Evolutionary conservation across 1,140 invertebrate genomes (phyloP).

Genomic region (Proctacanthus coquilletti): DNA sequence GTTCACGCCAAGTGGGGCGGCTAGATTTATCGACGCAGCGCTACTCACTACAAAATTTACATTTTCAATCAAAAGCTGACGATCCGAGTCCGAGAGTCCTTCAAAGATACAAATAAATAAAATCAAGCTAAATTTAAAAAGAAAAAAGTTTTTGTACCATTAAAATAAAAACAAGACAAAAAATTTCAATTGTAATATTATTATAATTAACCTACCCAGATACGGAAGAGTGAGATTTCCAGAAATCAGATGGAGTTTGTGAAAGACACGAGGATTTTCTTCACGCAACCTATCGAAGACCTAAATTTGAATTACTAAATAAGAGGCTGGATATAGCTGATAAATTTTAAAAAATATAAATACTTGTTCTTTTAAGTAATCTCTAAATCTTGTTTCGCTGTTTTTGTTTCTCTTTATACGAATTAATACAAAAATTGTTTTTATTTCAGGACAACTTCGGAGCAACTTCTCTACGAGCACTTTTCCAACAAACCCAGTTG

Average conservation of each 20-base stretch:
- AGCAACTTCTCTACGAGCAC: conserved; percentile 60
- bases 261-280: conserved; percentile 12
- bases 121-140: too few relatives aligned
- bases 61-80: conserved; percentile 34
- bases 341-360: too few relatives aligned
- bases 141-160: too few relatives aligned
- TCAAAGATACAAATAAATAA: background rate
- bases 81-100: conserved; percentile 35
- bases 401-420: conserved; percentile 32
- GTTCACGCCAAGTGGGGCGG: conserved; percentile 50
- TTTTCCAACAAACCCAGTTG: conserved; percentile 58
- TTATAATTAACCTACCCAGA: conserved; percentile 3
- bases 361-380: conserved; percentile 1
- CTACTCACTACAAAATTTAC: conserved; percentile 60
- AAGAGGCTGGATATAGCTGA: too few relatives aligned
- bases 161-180: too few relatives aligned
- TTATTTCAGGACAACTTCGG: conserved; percentile 45
- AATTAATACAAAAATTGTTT: conserved; percentile 44
- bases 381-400: conserved; percentile 5
- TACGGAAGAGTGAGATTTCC: conserved; percentile 13
- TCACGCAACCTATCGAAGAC: conserved; percentile 7
- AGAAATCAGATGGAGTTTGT: conserved; percentile 17
- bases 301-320: too few relatives aligned
- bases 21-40: conserved; percentile 66
- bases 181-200: too few relatives aligned